Percentiles rank a stretch among this genome's conserved stretches.
phyloP scores from a whole-genome alignment of 2,113 vertebrate species.

The Oriolus oriolus region DNA sequence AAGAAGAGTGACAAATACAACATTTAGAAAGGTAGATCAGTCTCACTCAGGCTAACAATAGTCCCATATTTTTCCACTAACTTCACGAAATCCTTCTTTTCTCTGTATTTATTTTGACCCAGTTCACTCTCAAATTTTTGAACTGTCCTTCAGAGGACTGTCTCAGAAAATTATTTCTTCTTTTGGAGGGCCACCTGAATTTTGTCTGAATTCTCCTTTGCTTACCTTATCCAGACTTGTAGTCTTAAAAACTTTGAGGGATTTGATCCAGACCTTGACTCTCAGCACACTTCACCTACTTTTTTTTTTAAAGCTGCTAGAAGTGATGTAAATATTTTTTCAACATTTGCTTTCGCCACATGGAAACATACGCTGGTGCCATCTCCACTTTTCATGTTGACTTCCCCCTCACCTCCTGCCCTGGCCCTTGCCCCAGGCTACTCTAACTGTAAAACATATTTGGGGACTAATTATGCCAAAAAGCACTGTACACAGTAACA shows the following conservation, averaged over 20 bases:
- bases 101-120: not conserved
- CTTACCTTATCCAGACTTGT: not conserved
- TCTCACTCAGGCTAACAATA: not conserved
- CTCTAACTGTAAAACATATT: not conserved
- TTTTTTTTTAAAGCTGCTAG: not conserved
- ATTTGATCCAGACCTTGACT: not conserved
- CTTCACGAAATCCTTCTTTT: not conserved
- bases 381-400: not conserved
- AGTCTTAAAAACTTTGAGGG: not conserved
- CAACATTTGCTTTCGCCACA: not conserved
- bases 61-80: not conserved
- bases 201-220: not conserved
- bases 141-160: not conserved
- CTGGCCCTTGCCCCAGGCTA: rapidly evolving
- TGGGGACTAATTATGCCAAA: not conserved
- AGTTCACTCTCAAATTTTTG: not conserved
- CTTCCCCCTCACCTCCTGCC: rapidly evolving
- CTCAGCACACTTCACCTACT: not conserved
- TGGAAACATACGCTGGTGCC: not conserved
- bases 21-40: not conserved
- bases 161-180: not conserved
- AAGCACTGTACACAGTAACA: not conserved
- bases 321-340: not conserved
- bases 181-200: not conserved
- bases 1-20: not conserved